Conservation (phyloP, 2,888 invertebrate genomes). For the Diachrysia chrysitis region DNA sequence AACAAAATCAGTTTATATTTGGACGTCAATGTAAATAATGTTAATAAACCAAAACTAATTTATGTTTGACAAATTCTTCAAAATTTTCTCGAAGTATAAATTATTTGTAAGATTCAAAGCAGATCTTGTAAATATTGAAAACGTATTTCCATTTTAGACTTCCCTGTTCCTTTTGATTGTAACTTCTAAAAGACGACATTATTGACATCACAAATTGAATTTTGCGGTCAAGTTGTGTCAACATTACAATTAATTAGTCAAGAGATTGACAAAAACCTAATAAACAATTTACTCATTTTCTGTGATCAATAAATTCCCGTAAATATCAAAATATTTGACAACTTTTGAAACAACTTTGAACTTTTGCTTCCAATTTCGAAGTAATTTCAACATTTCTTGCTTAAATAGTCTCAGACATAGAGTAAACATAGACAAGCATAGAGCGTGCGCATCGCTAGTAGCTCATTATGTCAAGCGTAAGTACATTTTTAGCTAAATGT, state of each 20-base stretch:
- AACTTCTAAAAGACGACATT: conserved; percentile 22
- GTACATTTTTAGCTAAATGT: too few species aligned
- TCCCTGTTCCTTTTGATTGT: conserved; percentile 11
- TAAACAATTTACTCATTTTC: conserved; percentile 18
- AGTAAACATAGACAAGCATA: too few species aligned
- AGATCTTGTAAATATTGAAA: conserved; percentile 13
- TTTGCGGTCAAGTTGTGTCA: conserved; percentile 22
- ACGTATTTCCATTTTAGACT: background rate
- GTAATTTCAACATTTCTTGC: background rate
- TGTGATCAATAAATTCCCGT: conserved; percentile 11
- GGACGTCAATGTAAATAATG: background rate
- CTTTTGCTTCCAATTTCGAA: conserved; percentile 1
- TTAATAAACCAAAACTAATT: background rate
- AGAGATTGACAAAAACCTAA: background rate
- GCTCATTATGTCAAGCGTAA: too few species aligned
- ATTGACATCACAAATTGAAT: conserved; percentile 27
- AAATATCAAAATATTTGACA: background rate
- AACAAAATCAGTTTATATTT: background rate
- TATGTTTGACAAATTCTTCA: conserved; percentile 21
- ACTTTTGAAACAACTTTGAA: background rate
- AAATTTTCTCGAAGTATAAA: background rate
- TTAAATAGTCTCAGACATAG: background rate
- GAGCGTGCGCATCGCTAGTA: too few species aligned
- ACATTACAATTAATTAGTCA: conserved; percentile 37
- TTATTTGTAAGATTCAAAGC: conserved; percentile 16